Evolutionary conservation across 2,797 vertebrate species (phyloP), one percentile per base, ranked within the genome.

Genomic region (Lepus oiostolus): DNA sequence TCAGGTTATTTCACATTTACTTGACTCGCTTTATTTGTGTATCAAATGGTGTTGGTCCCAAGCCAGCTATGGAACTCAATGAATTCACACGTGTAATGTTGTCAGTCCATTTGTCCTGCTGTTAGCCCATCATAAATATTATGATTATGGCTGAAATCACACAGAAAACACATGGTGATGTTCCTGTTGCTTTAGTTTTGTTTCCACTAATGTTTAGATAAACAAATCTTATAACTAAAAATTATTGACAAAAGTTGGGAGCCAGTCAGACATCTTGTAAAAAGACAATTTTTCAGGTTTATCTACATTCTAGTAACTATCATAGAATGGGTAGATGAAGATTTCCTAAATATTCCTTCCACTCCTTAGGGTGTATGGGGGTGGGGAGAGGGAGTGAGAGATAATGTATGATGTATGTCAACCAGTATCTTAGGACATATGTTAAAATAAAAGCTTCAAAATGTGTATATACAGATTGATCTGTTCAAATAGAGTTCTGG

Each of bases 401-500:
- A 47, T 8, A 47, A 47, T 47, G 42, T 47, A 47, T 47, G 42
- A 4, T 28, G 28, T 13, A 17, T 26, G 2, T 30, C 72, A 80
- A 89, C 5, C 2, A 85, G 28, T 50, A 42, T 85, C 13, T 88
- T 71, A 72, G 2, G 63, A 80, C 71, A 77, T 13, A 28, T 65
- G 12, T 76, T 30, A 67, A 86, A 47, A 82, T 22, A 77, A 82
- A 92, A 88, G 13, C 58, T 60, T 93, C 11, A 86, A 60, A 68
- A 76, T 21, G 65, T 52, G 2, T 2, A 35, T 35, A 71, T 68
- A 30, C 13, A 50, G 90, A 83, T 50, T 76, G 17, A 95, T 79
- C 0, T 4, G 38, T 54, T 95, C 11, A 5, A 85, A 30, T 1
- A 81, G 2, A 92, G 26, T 38, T 76, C 4, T 0, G 32, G 4